Base-by-base conservation (phyloP, 2,888 invertebrate genomes). In the Apodemia mormo region DNA sequence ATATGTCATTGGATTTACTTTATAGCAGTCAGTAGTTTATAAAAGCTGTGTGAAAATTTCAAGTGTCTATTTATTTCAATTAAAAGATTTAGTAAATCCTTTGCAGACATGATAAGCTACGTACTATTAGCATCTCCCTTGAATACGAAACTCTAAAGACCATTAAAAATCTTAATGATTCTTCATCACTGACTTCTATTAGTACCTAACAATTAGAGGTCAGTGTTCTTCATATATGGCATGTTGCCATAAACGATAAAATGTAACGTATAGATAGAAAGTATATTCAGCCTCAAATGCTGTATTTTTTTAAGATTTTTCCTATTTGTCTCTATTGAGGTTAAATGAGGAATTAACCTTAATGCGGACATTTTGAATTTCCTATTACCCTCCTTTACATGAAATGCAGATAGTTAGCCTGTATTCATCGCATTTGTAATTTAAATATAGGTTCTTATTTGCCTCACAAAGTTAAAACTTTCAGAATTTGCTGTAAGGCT, bases 331-430 rank as follows among this genome's bases (percentile, higher is more conserved):
- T 30, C 30, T 61, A 29, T 30, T 61, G 61, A 61, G 12, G 33
- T 7, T 30, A 61, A 30, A 61, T 33, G 33, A n/a, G 49, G 49
- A 49, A 49, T 14, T 49, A 14, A 49, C 49, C 14, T 49, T 6
- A 49, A 49, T 14, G 49, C 6, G 14, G 14, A 49, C 12, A 61
- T 61, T 61, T 61, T 14, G 12, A 14, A 14, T 30, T 33, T 61
- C 33, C 2, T 33, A 61, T 61, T 61, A 61, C 61, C 30, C 61
- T 30, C 30, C 6, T 61, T 33, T 61, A 30, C 61, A 30, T 61
- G 33, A 61, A 61, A 61, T 33, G 61, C 33, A 61, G 61, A 61
- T 61, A 33, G 61, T 61, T 61, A 61, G 2, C 30, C 61, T 33
- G 7, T 33, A 33, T 61, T 61, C 61, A 61, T 61, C 12, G 14